Conservation (phyloP, 2,888 invertebrate genomes). For the Xestia sexstrigata region DNA sequence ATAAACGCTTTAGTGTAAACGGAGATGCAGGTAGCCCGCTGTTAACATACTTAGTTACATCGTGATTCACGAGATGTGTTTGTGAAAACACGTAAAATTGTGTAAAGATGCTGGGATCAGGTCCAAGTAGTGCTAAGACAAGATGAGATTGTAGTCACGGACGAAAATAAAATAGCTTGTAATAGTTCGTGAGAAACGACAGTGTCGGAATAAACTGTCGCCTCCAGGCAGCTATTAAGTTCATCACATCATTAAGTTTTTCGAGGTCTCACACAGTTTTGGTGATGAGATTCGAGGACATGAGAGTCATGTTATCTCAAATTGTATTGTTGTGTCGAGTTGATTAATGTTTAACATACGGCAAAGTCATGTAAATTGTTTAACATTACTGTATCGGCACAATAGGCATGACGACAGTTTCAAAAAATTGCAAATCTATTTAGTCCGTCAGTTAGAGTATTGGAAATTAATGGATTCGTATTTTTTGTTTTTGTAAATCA, state of each 20-base stretch:
- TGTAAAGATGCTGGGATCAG: constrained; percentile 56
- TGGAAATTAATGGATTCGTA: too few relatives aligned
- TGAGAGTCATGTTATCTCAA: constrained; percentile 13
- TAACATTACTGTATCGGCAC: neutral
- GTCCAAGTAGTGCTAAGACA: constrained; percentile 47
- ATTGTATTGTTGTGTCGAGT: constrained; percentile 20
- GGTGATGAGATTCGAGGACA: constrained; percentile 30
- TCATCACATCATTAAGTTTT: constrained; percentile 39
- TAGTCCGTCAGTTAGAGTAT: too few relatives aligned
- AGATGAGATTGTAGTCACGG: constrained; percentile 50
- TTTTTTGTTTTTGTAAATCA: too few relatives aligned
- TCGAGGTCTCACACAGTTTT: constrained; percentile 24
- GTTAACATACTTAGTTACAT: constrained; percentile 57
- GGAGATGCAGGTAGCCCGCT: constrained; percentile 58
- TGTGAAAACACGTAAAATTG: constrained; percentile 60
- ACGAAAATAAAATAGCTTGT: constrained; percentile 48
- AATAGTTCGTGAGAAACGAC: constrained; percentile 36
- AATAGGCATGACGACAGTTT: too few relatives aligned
- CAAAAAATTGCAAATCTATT: too few relatives aligned
- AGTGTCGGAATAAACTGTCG: constrained; percentile 36
- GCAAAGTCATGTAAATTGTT: constrained; percentile 6
- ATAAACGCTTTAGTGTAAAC: constrained; percentile 62
- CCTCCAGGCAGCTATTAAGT: constrained; percentile 28
- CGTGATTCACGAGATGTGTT: constrained; percentile 61
- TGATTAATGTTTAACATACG: constrained; percentile 17